Evolutionary conservation across 2,113 vertebrate species (phyloP).

Genomic region (Irena cyanogastra): DNA sequence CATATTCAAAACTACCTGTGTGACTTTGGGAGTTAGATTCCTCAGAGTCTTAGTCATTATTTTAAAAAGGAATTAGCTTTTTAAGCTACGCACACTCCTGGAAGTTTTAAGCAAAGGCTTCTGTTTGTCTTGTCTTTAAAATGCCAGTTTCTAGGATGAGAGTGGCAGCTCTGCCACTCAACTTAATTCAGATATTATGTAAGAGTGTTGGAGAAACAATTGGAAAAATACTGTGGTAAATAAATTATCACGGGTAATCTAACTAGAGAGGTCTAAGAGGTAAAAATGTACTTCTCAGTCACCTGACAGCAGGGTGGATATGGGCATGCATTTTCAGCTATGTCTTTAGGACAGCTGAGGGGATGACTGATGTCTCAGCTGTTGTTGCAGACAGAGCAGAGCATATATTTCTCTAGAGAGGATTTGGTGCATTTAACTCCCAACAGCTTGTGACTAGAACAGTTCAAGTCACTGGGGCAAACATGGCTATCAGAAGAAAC

Average conservation of each 20-base stretch:
- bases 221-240: not conserved
- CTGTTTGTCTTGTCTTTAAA: not conserved
- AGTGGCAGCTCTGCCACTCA: not conserved
- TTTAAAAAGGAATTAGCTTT: conserved; percentile 28
- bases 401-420: not conserved
- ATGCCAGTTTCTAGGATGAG: not conserved
- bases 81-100: not conserved
- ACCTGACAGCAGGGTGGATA: not conserved
- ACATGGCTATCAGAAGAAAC: conserved; percentile 8
- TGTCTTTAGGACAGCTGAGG: not conserved
- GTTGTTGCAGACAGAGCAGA: not conserved
- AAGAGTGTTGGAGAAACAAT: not conserved
- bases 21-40: conserved; percentile 52
- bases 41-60: conserved; percentile 39
- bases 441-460: not conserved
- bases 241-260: not conserved
- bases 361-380: not conserved
- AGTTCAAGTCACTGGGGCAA: not conserved
- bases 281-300: not conserved
- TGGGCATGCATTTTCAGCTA: not conserved
- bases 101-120: not conserved
- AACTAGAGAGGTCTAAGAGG: not conserved
- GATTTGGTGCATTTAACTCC: not conserved
- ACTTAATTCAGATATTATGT: not conserved
- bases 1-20: conserved; percentile 42